Evolutionary conservation across 2,113 vertebrate species (phyloP), one percentile per base, ranked within the genome.

Genomic region (Alexandromys fortis): DNA sequence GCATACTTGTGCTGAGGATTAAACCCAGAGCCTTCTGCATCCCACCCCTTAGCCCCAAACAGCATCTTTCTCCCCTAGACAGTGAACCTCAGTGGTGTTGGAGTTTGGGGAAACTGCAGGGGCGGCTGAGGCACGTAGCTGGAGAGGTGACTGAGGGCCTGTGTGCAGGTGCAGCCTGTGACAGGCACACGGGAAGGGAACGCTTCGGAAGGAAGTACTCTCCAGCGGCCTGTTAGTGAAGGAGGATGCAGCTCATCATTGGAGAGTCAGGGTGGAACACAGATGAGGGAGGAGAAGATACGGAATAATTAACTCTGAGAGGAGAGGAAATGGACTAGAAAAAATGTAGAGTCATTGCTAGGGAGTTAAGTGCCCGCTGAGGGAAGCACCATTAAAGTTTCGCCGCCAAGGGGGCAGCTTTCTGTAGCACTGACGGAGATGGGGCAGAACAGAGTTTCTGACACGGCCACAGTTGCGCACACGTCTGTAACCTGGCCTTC

Each of bases 321-420:
- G 24, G 86, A 87, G 73, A 94, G 81, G 85, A 93, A 96, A 97
- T 95, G 96, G 95, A 67, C 92, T 92, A 90, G 95, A 91, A 92
- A 79, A 94, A 95, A 95, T 58, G 70, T 38, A 78, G 75, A 91
- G 67, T 95, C 86, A 97, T 92, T 95, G 92, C 85, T 61, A 47
- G 85, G 95, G 94, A 95, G 92, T 79, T 86, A 93, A 96, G 92
- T 90, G 94, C 65, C 92, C 86, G 72, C 89, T 28, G 92, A 92
- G 47, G 77, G 65, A 55, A 82, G 76, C 42, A 33, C 76, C 96
- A 63, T 67, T 92, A 70, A 97, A 96, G 89, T 14, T 73, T 89
- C 4, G 24, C 2, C 7, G 72, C 42, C 73, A 55, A 55, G 45
- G 63, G 0, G 26, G 72, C 16, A 38, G 70, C 52, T 76, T 67